phyloP scores from a whole-genome alignment of 1,140 invertebrate species.

The Patella vulgata region DNA sequence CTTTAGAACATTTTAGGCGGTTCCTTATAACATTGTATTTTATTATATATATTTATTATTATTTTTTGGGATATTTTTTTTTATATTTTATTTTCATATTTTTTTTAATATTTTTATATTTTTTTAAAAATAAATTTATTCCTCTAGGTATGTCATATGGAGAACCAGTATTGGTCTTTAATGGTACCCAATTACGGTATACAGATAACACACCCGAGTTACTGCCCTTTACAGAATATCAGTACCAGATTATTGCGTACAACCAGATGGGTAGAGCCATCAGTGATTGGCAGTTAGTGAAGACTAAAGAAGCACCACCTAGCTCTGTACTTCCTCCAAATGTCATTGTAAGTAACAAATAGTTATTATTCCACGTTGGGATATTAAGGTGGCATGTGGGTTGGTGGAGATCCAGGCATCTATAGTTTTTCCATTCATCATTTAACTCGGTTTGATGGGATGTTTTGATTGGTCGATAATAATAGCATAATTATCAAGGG shows the following conservation, averaged over 20 bases:
- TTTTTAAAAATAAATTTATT: neutral
- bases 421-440: neutral
- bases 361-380: constrained; percentile 1
- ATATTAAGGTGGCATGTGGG: neutral
- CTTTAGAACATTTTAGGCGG: too few species aligned
- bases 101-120: too few species aligned
- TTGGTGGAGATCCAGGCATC: neutral
- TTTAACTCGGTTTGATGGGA: neutral
- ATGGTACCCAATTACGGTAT: constrained; percentile 37
- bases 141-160: constrained; percentile 41
- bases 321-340: constrained; percentile 43
- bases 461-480: too few species aligned
- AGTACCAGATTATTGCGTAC: constrained; percentile 54
- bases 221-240: constrained; percentile 51
- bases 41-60: too few species aligned
- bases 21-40: too few species aligned
- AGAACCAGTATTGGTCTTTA: constrained; percentile 41
- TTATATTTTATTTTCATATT: too few species aligned
- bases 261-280: constrained; percentile 51
- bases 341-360: constrained; percentile 50
- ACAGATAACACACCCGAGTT: constrained; percentile 45
- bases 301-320: constrained; percentile 57
- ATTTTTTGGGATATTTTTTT: too few species aligned
- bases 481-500: too few species aligned
- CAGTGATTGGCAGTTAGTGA: constrained; percentile 53